Percentiles rank a stretch among this genome's conserved stretches.
Conservation (phyloP, 1,140 invertebrate species). For the Monomorium pharaonis region DNA sequence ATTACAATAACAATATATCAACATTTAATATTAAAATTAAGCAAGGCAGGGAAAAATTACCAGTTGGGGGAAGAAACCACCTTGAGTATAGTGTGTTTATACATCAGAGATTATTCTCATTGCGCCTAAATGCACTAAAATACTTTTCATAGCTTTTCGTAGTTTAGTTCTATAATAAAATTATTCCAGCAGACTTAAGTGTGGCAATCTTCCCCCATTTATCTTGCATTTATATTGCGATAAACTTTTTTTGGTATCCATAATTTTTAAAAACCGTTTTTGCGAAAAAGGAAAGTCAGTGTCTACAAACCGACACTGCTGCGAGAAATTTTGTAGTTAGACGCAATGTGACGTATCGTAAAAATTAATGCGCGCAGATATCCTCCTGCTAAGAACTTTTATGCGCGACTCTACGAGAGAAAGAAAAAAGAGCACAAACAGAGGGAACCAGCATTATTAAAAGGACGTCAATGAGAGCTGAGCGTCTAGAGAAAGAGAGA, state of each 20-base stretch:
- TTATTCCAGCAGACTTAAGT: too few species aligned
- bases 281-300: not conserved
- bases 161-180: too few species aligned
- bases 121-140: too few species aligned
- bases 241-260: not conserved
- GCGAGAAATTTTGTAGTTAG: not conserved
- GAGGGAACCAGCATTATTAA: slow-evolving; percentile 13
- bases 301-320: not conserved
- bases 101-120: too few species aligned
- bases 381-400: slow-evolving; percentile 6
- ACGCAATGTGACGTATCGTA: not conserved
- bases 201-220: too few species aligned
- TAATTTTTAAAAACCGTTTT: not conserved
- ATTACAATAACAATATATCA: not conserved
- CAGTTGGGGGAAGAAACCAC: too few species aligned
- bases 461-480: slow-evolving; percentile 15
- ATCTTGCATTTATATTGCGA: not conserved
- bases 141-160: too few species aligned
- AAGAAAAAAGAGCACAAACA: slow-evolving; percentile 11
- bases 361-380: slow-evolving; percentile 18
- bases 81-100: too few species aligned
- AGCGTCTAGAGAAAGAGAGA: slow-evolving; percentile 12
- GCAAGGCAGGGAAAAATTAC: too few species aligned
- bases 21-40: not conserved
- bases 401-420: not conserved